Percentiles rank a stretch among this genome's conserved stretches.
phyloP scores from a whole-genome alignment of 1,140 invertebrate genomes.

The Metopolophium dirhodum region DNA sequence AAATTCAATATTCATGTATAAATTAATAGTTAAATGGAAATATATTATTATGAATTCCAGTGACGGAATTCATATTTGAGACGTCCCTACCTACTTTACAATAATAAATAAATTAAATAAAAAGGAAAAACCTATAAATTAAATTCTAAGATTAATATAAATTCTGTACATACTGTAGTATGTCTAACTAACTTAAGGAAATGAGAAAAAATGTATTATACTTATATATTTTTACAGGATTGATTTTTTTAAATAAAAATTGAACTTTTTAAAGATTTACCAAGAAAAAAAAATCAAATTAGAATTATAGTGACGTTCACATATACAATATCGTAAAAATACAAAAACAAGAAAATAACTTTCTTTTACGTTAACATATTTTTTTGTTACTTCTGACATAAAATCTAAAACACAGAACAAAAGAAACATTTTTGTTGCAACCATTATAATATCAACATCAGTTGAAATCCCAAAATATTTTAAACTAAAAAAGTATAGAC shows the following conservation, averaged over 20 bases:
- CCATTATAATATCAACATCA: background rate
- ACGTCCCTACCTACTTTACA: no score
- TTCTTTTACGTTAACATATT: background rate
- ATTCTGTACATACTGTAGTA: background rate
- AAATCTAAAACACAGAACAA: background rate
- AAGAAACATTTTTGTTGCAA: background rate
- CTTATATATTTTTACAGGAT: no score
- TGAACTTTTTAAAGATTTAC: no score
- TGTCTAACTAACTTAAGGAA: background rate
- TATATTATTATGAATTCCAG: background rate
- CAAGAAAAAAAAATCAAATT: background rate
- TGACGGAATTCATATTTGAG: background rate
- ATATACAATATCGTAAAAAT: background rate
- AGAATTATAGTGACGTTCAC: background rate
- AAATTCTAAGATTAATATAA: background rate
- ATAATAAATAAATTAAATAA: background rate
- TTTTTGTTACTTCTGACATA: background rate
- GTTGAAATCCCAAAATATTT: background rate
- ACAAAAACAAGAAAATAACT: background rate
- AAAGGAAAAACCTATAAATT: background rate
- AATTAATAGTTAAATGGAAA: background rate
- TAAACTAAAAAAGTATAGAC: background rate
- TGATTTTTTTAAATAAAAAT: no score
- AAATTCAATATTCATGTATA: background rate
- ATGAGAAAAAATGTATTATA: background rate